These are phyloP conservation scores for Dione juno DNA, from an alignment of 2,888 invertebrate species.

Conservation along the genomic window DNA sequence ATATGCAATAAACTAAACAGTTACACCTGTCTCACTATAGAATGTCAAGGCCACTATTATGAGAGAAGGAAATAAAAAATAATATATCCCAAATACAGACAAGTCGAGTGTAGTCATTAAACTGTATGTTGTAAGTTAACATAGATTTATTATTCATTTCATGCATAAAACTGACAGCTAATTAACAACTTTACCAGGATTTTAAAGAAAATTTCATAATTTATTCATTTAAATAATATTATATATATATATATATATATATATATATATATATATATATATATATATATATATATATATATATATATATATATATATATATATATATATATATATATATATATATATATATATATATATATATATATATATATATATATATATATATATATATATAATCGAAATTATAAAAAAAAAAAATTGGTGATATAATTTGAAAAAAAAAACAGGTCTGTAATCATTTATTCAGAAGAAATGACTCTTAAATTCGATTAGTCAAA, in stretches of 20 bases:
- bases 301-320: too few relatives aligned
- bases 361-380: too few relatives aligned
- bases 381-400: too few relatives aligned
- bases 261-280: too few relatives aligned
- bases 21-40: not conserved
- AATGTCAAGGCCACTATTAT: conserved; percentile 15
- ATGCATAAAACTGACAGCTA: too few relatives aligned
- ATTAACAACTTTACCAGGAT: too few relatives aligned
- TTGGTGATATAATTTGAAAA: not conserved
- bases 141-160: not conserved
- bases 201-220: too few relatives aligned
- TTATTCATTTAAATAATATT: too few relatives aligned
- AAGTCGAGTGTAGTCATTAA: not conserved
- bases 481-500: not conserved
- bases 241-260: too few relatives aligned
- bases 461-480: not conserved
- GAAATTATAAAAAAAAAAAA: not conserved
- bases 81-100: not conserved
- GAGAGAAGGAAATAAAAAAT: conserved; percentile 12
- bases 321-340: too few relatives aligned
- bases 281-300: too few relatives aligned
- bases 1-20: not conserved
- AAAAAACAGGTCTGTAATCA: not conserved
- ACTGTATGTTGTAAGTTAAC: not conserved
- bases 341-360: too few relatives aligned